Conservation (phyloP, 2,113 vertebrate genomes). For the Chamaetylas fuelleborni region DNA sequence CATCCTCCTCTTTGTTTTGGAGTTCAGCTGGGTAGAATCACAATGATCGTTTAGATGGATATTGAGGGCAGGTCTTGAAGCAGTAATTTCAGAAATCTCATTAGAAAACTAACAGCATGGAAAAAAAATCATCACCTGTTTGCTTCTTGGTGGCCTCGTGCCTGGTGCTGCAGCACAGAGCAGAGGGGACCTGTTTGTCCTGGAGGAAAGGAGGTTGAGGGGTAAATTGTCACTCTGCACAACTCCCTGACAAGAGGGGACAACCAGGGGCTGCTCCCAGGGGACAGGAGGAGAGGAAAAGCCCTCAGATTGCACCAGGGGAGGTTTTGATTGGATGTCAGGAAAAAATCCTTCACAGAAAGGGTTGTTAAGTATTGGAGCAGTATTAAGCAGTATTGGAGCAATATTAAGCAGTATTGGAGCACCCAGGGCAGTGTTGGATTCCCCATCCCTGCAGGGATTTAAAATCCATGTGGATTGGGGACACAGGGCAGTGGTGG, state of each 20-base stretch:
- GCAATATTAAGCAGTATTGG: no score
- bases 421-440: not conserved
- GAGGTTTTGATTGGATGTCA: no score
- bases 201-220: not conserved
- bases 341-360: not conserved
- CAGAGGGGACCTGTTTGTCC: not conserved
- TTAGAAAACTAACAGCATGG: not conserved
- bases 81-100: not conserved
- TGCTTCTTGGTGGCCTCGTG: not conserved
- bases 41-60: not conserved
- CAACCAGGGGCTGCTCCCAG: not conserved
- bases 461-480: fast-evolving
- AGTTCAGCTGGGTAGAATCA: not conserved
- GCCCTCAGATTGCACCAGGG: fast-evolving
- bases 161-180: not conserved
- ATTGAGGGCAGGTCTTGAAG: not conserved
- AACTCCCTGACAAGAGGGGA: not conserved
- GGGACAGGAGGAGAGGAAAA: fast-evolving
- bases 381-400: no score
- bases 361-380: fast-evolving
- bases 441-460: no score
- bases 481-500: no score
- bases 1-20: not conserved
- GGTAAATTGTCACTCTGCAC: fast-evolving
- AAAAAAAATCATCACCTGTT: not conserved